Evolutionary conservation across 1,140 invertebrate species (phyloP).

Genomic region (Aculops lycopersici): DNA sequence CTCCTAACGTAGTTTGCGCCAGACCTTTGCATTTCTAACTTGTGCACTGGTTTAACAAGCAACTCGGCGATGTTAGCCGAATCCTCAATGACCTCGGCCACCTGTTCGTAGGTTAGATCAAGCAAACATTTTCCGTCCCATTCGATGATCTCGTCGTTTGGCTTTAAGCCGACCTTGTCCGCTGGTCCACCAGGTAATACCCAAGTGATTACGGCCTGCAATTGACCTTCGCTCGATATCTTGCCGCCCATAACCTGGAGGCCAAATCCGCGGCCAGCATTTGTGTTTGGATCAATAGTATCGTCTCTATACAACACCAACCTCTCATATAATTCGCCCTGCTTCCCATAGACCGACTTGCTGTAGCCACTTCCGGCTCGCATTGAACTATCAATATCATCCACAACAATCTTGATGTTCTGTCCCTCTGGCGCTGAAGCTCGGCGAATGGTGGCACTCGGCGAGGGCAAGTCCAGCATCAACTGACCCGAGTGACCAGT

Average conservation of each 20-base stretch:
- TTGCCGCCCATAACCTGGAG: slow-evolving; percentile 73
- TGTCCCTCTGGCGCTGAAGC: slow-evolving; percentile 38
- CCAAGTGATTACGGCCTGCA: slow-evolving; percentile 64
- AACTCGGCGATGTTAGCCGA: slow-evolving; percentile 46
- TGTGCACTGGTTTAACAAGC: slow-evolving; percentile 27
- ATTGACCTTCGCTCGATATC: slow-evolving; percentile 33
- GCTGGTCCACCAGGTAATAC: slow-evolving; percentile 58
- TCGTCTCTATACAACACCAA: slow-evolving; percentile 10
- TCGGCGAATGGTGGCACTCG: slow-evolving; percentile 7
- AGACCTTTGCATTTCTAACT: slow-evolving; percentile 4
- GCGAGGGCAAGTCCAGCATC: slow-evolving; percentile 9
- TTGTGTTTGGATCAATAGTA: slow-evolving; percentile 1
- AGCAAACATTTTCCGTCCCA: slow-evolving; percentile 50
- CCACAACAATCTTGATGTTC: slow-evolving; percentile 63
- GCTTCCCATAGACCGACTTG: slow-evolving; percentile 19
- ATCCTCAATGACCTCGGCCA: slow-evolving; percentile 42
- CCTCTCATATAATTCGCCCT: slow-evolving; percentile 14
- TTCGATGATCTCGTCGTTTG: slow-evolving; percentile 25
- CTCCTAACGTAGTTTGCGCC: slow-evolving; percentile 2
- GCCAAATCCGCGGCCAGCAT: slow-evolving; percentile 39
- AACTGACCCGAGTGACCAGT: no score
- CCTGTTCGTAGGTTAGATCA: slow-evolving; percentile 61
- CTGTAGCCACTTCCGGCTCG: slow-evolving; percentile 14
- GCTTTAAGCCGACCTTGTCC: slow-evolving; percentile 25
- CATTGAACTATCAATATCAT: slow-evolving; percentile 39